These are phyloP conservation scores for Vanessa cardui DNA, from an alignment of 2,888 invertebrate species.

Conservation along the genomic window DNA sequence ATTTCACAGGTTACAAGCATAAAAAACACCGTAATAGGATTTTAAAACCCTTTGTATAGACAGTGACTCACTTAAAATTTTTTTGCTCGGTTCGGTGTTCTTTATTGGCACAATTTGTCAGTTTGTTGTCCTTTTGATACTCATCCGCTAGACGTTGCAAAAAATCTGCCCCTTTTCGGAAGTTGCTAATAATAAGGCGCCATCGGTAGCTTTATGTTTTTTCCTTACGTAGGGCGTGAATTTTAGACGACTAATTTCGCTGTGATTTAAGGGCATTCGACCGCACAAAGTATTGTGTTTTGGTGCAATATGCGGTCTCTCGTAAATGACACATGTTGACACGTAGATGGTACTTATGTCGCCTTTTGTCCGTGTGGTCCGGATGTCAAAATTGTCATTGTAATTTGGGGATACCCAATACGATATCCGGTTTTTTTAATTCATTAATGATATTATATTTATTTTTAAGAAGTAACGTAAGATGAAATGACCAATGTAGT, in stretches of 20 bases:
- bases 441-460: no score
- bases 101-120: constrained; percentile 78
- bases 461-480: no score
- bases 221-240: constrained; percentile 42
- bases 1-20: neutral
- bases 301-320: constrained; percentile 55
- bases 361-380: constrained; percentile 69
- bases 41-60: constrained; percentile 58
- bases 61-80: constrained; percentile 54
- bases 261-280: constrained; percentile 1
- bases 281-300: constrained; percentile 39
- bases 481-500: no score
- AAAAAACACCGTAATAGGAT: constrained; percentile 15
- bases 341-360: constrained; percentile 51
- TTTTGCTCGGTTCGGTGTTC: constrained; percentile 59
- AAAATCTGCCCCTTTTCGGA: constrained; percentile 73
- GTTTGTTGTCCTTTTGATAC: constrained; percentile 73
- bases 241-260: constrained; percentile 27
- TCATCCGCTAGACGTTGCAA: constrained; percentile 64
- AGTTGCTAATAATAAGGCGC: constrained; percentile 80
- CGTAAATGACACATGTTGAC: constrained; percentile 61
- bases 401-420: constrained; percentile 62
- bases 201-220: constrained; percentile 71
- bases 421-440: constrained; percentile 29
- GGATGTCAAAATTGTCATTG: constrained; percentile 73